Base-by-base conservation (phyloP, 2,888 invertebrate species). In the Cynaeus angustus region DNA sequence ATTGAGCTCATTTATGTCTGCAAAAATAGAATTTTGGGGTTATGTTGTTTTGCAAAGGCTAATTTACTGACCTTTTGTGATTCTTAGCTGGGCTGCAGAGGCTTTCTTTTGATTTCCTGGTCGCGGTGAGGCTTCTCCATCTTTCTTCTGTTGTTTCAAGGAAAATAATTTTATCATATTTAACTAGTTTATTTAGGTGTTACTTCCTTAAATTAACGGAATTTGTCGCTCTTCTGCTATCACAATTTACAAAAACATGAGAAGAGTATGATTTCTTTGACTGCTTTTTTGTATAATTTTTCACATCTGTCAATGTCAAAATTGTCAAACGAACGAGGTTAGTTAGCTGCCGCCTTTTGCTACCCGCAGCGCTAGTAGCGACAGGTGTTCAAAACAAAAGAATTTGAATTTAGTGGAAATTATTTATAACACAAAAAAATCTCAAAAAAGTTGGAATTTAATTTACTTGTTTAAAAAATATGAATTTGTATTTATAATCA, bases 91-190 rank as follows among this genome's bases (percentile, higher is more conserved):
- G 75, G 98, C 98, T 80, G 98, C 98, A 76, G 97, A 97, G 75
- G 97, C 95, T 86, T 96, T 96, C 87, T 97, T 96, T 86, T 94
- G 94, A 83, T 90, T 90, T 72, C 91, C 91, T 81, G 89, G 86
- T 83, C 88, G 89, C 79, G 94, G 93, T 72, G 88, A 90, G 79
- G 94, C 91, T 86, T 95, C 96, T 83, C 96, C 97, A 90, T 98
- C 97, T 89, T 98, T 98, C 89, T 97, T 97, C 88, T 98, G 97
- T 89, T 98, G 96, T 88, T 98, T 98, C 84, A 98, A 88, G 78
- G 98, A 97, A 90, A 98, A 98, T 87, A 98, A 90, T 90, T 97
- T 98, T 86, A 98, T 97, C 98, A 98, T 98, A 84, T 83, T 88
- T 84, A 21, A 33, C 46, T 56, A 26, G 61, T 12, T 37, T 16